These are phyloP conservation scores for Acrocephalus arundinaceus DNA, from an alignment of 2,113 vertebrate genomes.

Conservation along the genomic window DNA sequence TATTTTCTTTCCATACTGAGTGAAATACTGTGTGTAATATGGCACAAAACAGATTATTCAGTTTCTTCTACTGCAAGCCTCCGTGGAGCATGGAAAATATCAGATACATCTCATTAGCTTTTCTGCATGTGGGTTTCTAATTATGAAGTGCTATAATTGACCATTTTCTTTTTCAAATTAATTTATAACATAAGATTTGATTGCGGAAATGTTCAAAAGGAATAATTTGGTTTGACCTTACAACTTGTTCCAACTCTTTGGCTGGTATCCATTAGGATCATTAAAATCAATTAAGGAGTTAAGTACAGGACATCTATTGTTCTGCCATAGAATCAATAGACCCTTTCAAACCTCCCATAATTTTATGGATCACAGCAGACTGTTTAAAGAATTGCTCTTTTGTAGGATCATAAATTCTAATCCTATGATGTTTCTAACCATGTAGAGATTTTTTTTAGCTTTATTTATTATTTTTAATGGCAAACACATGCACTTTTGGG, in stretches of 20 bases:
- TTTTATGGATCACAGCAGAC: slow-evolving; percentile 5
- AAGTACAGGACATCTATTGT: slow-evolving; percentile 43
- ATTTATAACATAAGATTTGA: slow-evolving; percentile 32
- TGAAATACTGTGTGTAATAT: not conserved
- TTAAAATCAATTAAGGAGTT: slow-evolving; percentile 56
- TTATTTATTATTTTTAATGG: not conserved
- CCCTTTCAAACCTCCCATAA: slow-evolving; percentile 9
- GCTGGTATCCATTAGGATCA: slow-evolving; percentile 10
- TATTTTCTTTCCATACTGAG: not conserved
- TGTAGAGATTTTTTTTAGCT: not conserved
- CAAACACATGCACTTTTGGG: not conserved
- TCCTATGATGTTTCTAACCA: not conserved
- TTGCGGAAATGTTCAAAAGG: slow-evolving; percentile 30
- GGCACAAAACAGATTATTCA: not conserved
- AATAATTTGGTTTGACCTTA: slow-evolving; percentile 50
- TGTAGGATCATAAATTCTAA: not conserved
- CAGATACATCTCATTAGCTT: slow-evolving; percentile 6
- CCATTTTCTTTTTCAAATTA: slow-evolving; percentile 51
- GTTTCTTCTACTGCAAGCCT: not conserved
- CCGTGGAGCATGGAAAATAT: not conserved
- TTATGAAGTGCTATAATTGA: slow-evolving; percentile 55
- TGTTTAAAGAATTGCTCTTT: slow-evolving; percentile 18
- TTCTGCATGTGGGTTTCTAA: slow-evolving; percentile 27
- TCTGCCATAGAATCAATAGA: slow-evolving; percentile 29
- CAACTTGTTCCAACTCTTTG: slow-evolving; percentile 12